These are phyloP conservation scores for western clawed frog (Xenopus tropicalis) DNA, from an alignment of 2,113 vertebrate genomes.

Conservation along the genomic window DNA sequence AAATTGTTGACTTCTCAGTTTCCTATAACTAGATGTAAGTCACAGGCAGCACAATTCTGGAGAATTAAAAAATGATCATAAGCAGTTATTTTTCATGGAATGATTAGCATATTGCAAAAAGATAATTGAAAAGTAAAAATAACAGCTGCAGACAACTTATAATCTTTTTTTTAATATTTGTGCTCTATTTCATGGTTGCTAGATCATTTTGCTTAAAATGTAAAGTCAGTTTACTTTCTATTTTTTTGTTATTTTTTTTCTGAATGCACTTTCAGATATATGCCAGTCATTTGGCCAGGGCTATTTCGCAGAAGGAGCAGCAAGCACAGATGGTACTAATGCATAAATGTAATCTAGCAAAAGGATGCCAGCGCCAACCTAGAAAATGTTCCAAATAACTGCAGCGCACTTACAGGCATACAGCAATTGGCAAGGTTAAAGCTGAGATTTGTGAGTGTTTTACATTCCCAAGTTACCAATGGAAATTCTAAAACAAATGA, in stretches of 20 bases:
- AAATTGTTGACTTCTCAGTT: too few species aligned
- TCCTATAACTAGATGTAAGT: too few species aligned
- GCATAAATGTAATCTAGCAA: slow-evolving; percentile 97
- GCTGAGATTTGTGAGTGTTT: slow-evolving; percentile 60
- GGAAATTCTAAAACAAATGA: slow-evolving; percentile 58
- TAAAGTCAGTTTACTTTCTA: slow-evolving; percentile 60
- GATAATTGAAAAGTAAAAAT: slow-evolving; percentile 1
- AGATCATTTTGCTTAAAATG: slow-evolving; percentile 66
- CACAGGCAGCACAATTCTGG: too few species aligned
- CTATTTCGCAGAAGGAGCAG: slow-evolving; percentile 91
- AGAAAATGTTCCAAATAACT: slow-evolving; percentile 89
- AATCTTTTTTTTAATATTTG: slow-evolving; percentile 36
- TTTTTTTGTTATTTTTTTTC: slow-evolving; percentile 49
- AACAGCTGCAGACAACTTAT: slow-evolving; percentile 65
- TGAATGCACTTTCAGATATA: slow-evolving; percentile 78
- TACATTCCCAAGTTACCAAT: slow-evolving; percentile 65
- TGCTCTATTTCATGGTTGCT: slow-evolving; percentile 56
- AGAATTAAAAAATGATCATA: too few species aligned
- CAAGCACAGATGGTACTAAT: slow-evolving; percentile 98
- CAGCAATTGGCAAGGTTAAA: slow-evolving; percentile 74
- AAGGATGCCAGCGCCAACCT: slow-evolving; percentile 83
- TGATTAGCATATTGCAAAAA: too few species aligned
- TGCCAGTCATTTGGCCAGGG: slow-evolving; percentile 92
- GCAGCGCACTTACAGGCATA: slow-evolving; percentile 78
- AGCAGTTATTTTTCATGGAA: too few species aligned